Evolutionary conservation across 2,113 vertebrate genomes (phyloP), one percentile per base, ranked within the genome.

Genomic region (Abramis brama): DNA sequence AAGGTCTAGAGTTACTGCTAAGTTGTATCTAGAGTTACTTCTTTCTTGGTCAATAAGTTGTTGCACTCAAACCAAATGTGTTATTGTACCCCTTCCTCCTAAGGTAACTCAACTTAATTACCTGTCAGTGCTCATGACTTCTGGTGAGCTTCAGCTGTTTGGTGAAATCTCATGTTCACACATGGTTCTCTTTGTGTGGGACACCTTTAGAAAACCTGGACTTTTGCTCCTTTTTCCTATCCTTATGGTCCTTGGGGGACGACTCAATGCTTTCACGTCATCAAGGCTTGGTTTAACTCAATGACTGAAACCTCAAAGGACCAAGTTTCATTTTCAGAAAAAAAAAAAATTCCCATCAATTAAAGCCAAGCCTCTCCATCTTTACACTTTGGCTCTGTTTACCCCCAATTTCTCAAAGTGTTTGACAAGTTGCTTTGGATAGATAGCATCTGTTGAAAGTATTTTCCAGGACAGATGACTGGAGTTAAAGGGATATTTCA

Each of bases 81-180:
- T 83, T 74, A 81, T 80, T 25, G 74, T 85, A 36, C 52, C 79
- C 74, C 59, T 77, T 78, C 17, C 79, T 88, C 60, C 80, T 17
- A 27, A 66, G 47, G 25, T 57, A 82, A 64, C 82, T 83, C 86
- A 64, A 66, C 59, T 83, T 39, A 55, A 43, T 7, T 83, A 73
- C 85, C 60, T 62, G 50, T 30, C 52, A 75, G 39, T 50, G 62
- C 73, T 83, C 30, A n/a, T 75, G 60, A 52, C n/a, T 74, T 90
- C 81, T 84, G 86, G 76, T 57, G 84, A 77, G 57, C 75, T 81
- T 89, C 43, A 82, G 43, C 75, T 85, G 36, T 68, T 85, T 77
- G 36, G 47, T n/a, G 1, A 6, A 47, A 23, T 21, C 4, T 12
- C 23, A 39, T 17, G 6, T 76, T 76, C 47, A 76, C 74, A 30